phyloP scores from a whole-genome alignment of 2,888 invertebrate genomes.

The Lysandra bellargus region DNA sequence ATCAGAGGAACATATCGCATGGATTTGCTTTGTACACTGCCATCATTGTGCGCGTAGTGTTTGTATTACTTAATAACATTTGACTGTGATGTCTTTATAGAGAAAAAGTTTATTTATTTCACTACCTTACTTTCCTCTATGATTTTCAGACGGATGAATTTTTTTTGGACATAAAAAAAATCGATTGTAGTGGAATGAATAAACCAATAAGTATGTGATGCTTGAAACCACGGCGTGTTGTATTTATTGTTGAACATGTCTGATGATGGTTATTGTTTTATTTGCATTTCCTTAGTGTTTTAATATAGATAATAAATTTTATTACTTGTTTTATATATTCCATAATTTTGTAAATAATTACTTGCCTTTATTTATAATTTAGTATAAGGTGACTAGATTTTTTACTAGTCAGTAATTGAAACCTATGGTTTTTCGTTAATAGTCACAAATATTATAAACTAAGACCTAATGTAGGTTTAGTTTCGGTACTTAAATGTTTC shows the following conservation, averaged over 20 bases:
- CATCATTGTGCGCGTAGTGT: slow-evolving; percentile 34
- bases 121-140: background rate
- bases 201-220: slow-evolving; percentile 59
- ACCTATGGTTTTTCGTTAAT: slow-evolving; percentile 43
- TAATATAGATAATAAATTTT: slow-evolving; percentile 52
- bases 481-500: slow-evolving; percentile 36
- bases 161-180: too few relatives aligned
- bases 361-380: slow-evolving; percentile 62
- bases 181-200: background rate
- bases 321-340: slow-evolving; percentile 64
- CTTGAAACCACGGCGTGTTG: slow-evolving; percentile 51
- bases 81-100: slow-evolving; percentile 80
- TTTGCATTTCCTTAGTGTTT: slow-evolving; percentile 64
- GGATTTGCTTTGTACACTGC: slow-evolving; percentile 8
- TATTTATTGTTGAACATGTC: slow-evolving; percentile 33
- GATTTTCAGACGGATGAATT: background rate
- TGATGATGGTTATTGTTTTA: slow-evolving; percentile 55
- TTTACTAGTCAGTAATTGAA: slow-evolving; percentile 69
- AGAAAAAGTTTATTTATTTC: slow-evolving; percentile 56
- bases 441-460: slow-evolving; percentile 32
- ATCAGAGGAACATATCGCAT: slow-evolving; percentile 24
- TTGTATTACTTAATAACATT: slow-evolving; percentile 55
- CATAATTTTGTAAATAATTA: slow-evolving; percentile 71
- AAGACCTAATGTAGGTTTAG: slow-evolving; percentile 35
- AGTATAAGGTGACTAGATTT: slow-evolving; percentile 72